Percentiles rank a stretch among this genome's conserved stretches.
Conservation (phyloP, 2,888 invertebrate genomes). For the Nycteola revayana region DNA sequence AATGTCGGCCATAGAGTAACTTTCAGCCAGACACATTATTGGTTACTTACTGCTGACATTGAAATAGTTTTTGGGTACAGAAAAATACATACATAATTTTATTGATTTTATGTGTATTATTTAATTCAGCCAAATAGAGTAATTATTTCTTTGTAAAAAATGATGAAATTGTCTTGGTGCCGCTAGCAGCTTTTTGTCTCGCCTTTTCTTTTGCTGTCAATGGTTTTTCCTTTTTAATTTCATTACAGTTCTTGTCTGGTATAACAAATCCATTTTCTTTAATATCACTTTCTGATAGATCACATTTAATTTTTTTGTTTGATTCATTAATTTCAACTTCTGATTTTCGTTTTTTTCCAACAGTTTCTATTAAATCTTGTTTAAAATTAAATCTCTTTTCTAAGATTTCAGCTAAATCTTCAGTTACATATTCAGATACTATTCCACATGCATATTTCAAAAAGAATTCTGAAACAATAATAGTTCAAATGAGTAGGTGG, state of each 20-base stretch:
- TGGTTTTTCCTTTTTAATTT: constrained; percentile 74
- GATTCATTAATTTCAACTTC: constrained; percentile 53
- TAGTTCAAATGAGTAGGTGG: too few species aligned
- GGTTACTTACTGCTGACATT: too few species aligned
- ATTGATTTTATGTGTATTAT: too few species aligned
- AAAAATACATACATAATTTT: too few species aligned
- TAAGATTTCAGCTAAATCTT: constrained; percentile 85
- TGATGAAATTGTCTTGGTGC: constrained; percentile 89
- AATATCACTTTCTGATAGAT: constrained; percentile 50
- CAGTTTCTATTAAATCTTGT: constrained; percentile 76
- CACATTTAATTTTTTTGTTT: constrained; percentile 67
- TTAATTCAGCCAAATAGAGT: too few species aligned
- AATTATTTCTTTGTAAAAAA: constrained; percentile 85
- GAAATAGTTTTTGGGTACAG: too few species aligned
- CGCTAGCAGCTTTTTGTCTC: constrained; percentile 88
- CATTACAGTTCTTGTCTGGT: constrained; percentile 50
- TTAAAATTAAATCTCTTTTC: constrained; percentile 85
- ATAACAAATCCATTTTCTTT: constrained; percentile 51
- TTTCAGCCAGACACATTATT: too few species aligned
- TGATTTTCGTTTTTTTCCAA: constrained; percentile 81
- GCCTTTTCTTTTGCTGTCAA: constrained; percentile 88
- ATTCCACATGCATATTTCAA: constrained; percentile 89
- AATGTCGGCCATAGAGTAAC: too few species aligned
- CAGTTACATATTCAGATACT: constrained; percentile 89
- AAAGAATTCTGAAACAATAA: constrained; percentile 79